Base-by-base conservation (phyloP, 2,888 invertebrate species). In the Nomada ferruginata region DNA sequence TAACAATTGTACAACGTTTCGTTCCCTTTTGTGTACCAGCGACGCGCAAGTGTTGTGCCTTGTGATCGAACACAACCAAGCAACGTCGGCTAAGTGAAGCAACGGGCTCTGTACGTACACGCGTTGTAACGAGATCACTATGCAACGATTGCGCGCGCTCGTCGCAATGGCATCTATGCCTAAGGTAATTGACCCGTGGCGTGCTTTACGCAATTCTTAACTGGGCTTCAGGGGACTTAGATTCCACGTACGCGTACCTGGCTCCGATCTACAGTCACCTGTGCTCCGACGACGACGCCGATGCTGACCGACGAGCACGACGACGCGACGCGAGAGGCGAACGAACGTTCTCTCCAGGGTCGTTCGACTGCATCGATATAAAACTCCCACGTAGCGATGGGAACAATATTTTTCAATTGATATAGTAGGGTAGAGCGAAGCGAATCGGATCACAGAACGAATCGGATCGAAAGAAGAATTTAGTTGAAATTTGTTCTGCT, bases 151-250 rank as follows among this genome's bases (percentile, higher is more conserved):
- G 69, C 76, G 29, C 76, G 69, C 82, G 68, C 81, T 74, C 66
- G 81, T 78, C 70, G 89, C 90, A 85, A 84, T 82, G 86, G 86
- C 86, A 88, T 89, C 84, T 77, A 70, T 79, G 87, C 82, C 77
- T 81, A 82, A 88, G 89, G 90, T 89, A 88, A 89, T 87, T 87
- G 89, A 89, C 89, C 90, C 72, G 83, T 76, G 61, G 79, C 76
- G 81, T 26, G 66, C 68, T 82, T 89, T 89, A 89, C 89, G 89
- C 90, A 89, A 89, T 88, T 81, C 86, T 86, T 85, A 87, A 86
- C 88, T 74, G 73, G 80, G 87, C 83, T 86, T 78, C 77, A 76
- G 65, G 74, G 69, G 78, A 74, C 66, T 66, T 70, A 59, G 82
- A 73, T 82, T 82, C 87, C 78, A 84, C 72, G 83, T 84, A 85